Conservation (phyloP, 2,113 vertebrate genomes). For the Podiceps cristatus region DNA sequence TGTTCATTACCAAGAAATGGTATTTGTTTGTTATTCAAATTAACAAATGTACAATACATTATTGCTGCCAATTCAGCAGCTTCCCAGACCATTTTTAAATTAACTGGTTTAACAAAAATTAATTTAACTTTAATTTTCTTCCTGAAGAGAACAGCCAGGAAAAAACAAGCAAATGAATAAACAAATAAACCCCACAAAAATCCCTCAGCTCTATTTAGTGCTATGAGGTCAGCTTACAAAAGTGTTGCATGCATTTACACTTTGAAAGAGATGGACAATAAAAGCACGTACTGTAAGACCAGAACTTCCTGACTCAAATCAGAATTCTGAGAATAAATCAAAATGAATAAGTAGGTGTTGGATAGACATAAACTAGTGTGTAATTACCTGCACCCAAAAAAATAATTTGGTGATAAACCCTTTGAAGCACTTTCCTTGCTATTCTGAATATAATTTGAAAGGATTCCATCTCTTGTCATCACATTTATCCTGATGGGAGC, state of each 20-base stretch:
- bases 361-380: neutral
- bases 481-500: neutral
- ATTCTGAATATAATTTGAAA: neutral
- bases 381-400: neutral
- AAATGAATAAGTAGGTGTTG: neutral
- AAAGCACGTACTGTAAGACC: neutral
- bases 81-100: neutral
- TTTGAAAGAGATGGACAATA: neutral
- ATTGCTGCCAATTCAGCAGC: neutral
- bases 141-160: neutral
- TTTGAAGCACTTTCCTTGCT: neutral
- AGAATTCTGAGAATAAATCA: neutral
- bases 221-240: neutral
- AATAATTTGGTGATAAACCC: neutral
- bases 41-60: neutral
- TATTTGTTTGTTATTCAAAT: neutral
- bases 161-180: neutral
- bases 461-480: neutral
- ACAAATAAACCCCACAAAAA: neutral
- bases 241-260: neutral
- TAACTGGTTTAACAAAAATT: neutral
- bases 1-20: neutral
- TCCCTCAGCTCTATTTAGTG: neutral
- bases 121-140: neutral
- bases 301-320: neutral